Percentiles rank a stretch among this genome's conserved stretches.
These are phyloP conservation scores for Melanotaenia nigrans DNA, from an alignment of 2,797 vertebrate genomes.

Conservation along the genomic window DNA sequence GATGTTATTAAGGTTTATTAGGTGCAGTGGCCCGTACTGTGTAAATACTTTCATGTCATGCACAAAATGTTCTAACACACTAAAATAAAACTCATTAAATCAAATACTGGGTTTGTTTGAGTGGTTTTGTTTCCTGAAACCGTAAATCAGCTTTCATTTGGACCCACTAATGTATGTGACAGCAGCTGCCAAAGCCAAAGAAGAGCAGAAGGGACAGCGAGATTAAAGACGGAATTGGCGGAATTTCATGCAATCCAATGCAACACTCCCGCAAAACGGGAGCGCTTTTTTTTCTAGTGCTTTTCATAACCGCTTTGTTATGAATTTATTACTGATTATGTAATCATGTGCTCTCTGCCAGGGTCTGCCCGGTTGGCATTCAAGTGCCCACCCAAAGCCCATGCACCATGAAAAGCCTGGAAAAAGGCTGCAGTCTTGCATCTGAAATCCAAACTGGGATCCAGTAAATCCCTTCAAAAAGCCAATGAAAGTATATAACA, in stretches of 20 bases:
- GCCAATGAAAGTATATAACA: background rate
- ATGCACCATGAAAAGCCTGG: constrained; percentile 19
- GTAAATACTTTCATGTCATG: background rate
- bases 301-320: constrained; percentile 53
- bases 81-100: background rate
- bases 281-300: constrained; percentile 47
- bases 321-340: constrained; percentile 62
- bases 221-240: constrained; percentile 65
- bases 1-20: constrained; percentile 6
- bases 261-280: constrained; percentile 40
- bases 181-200: constrained; percentile 34
- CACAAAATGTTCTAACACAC: constrained; percentile 1
- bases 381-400: background rate
- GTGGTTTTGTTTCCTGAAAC: constrained; percentile 14
- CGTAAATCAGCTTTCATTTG: constrained; percentile 24
- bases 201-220: constrained; percentile 31
- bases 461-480: no score
- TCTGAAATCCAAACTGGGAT: constrained; percentile 15
- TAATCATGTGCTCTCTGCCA: constrained; percentile 48
- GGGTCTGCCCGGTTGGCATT: constrained; percentile 44
- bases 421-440: constrained; percentile 33
- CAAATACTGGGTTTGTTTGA: background rate
- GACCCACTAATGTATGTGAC: constrained; percentile 23
- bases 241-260: constrained; percentile 56
- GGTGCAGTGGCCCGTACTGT: background rate